phyloP scores from a whole-genome alignment of 2,113 vertebrate genomes.

The Pterocles burchelli region DNA sequence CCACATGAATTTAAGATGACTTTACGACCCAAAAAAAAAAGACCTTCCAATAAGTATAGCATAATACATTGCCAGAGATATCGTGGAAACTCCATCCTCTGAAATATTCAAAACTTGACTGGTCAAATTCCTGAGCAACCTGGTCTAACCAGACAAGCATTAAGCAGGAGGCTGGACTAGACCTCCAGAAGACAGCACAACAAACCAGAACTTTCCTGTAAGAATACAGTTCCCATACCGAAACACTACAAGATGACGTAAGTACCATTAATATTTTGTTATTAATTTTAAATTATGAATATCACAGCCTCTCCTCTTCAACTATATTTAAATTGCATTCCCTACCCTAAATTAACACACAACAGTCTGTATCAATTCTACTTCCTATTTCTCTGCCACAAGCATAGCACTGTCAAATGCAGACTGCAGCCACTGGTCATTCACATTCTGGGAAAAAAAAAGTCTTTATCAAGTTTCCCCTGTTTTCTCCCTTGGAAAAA shows the following conservation, averaged over 20 bases:
- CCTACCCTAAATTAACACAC: background rate
- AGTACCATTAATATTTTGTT: too few relatives aligned
- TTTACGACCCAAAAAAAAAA: background rate
- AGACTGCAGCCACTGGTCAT: background rate
- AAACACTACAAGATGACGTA: background rate
- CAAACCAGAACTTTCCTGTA: background rate
- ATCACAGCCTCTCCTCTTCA: background rate
- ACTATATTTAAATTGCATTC: background rate
- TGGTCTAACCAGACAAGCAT: background rate
- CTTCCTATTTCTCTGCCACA: background rate
- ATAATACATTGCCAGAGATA: background rate
- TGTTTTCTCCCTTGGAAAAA: background rate
- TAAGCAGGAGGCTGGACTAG: background rate
- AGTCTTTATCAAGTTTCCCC: background rate
- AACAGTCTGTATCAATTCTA: background rate
- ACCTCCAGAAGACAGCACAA: background rate
- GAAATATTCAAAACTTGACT: background rate
- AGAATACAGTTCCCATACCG: background rate
- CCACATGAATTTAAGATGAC: background rate
- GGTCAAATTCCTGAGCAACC: background rate
- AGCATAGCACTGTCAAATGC: background rate
- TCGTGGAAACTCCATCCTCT: background rate
- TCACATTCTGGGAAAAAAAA: rapidly evolving
- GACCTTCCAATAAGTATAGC: background rate
- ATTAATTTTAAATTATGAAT: background rate